These are phyloP conservation scores for Loriculus beryllinus DNA, from an alignment of 2,797 vertebrate species.

Conservation along the genomic window DNA sequence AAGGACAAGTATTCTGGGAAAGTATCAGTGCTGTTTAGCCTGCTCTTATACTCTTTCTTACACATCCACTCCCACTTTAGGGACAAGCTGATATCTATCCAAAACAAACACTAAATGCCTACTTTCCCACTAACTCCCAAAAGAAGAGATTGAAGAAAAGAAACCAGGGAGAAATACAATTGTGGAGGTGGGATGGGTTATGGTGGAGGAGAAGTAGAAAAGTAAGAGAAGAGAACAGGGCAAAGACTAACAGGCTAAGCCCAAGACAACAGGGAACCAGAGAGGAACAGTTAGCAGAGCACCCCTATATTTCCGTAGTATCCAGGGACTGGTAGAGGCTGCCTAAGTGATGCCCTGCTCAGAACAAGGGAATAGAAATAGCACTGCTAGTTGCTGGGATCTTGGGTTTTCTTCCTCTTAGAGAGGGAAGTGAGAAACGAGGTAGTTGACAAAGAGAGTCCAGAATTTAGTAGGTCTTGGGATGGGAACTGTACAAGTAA, in stretches of 20 bases:
- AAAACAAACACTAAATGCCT: background rate
- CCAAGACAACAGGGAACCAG: background rate
- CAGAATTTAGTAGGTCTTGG: background rate
- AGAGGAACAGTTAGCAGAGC: background rate
- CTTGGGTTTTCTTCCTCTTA: background rate
- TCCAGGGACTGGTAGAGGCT: background rate
- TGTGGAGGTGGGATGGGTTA: rapidly evolving
- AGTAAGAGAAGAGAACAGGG: background rate
- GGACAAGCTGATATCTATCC: background rate
- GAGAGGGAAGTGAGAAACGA: background rate
- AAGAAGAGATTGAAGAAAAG: background rate
- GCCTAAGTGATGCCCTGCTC: background rate
- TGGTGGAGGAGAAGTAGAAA: background rate
- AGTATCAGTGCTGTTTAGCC: background rate
- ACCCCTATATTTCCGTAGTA: background rate
- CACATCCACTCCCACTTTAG: background rate
- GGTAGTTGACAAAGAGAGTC: background rate
- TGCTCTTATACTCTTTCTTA: background rate
- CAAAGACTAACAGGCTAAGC: background rate
- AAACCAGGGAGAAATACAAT: background rate
- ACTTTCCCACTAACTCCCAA: background rate
- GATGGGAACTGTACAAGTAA: background rate
- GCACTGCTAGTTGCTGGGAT: background rate
- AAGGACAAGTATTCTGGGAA: background rate
- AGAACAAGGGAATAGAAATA: background rate